Base-by-base conservation (phyloP, 1,140 invertebrate species). In the Lethocerus indicus region DNA sequence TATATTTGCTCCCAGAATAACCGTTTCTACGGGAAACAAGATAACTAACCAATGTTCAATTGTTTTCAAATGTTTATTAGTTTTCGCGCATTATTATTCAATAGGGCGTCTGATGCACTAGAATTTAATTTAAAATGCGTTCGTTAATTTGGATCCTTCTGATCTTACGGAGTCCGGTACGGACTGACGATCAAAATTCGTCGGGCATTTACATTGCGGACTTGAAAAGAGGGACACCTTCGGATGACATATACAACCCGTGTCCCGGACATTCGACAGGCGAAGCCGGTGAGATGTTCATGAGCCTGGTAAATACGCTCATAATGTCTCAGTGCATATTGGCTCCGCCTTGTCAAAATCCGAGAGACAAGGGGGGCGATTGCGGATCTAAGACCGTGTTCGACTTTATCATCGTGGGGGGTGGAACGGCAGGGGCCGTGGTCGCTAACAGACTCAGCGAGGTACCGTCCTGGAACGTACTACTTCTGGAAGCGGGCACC, bases 401-500 rank as follows among this genome's bases (percentile, higher is more conserved):
- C 14, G 59, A 60, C 41, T 60, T 59, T 41, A 54, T 60, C 18
- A 53, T 60, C 32, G 54, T 60, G 7, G 59, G 59, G 23, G 59
- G 49, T 6, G 59, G 59, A 14, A 56, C 58, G 12, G 57, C 59
- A 42, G 59, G 59, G 48, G 21, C 24, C 18, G 72, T 76, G 13
- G 51, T 79, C 21, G 76, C 75, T 0, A 67, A 63, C 28, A 58
- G 77, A 32, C 62, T 81, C 6, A 67, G 73, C n/a, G 70, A 71
- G 55, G 56, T 64, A 24, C 47, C 55, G 7, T 49, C 65, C 20
- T 64, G 63, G 59, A 69, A 60, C 25, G 66, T 76, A 14, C 57
- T 75, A 20, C 51, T 77, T 16, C 23, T 77, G 18, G 75, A 77
- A 63, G 74, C 72, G 7, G 83, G 82, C 1, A 72, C 72, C 1